Evolutionary conservation across 2,888 invertebrate species (phyloP).

Genomic region (Conchocele bisecta): DNA sequence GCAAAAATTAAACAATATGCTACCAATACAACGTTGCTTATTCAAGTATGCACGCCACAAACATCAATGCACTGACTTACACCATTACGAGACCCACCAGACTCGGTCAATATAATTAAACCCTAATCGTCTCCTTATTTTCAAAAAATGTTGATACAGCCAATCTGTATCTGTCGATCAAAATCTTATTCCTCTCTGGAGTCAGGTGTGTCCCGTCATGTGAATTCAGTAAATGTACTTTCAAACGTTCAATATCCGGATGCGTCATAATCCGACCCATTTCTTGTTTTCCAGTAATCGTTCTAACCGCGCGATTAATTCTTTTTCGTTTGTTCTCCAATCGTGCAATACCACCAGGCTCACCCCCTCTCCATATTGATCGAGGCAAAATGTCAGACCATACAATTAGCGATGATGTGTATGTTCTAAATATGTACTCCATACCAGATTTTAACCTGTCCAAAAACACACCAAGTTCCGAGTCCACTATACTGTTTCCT

Average conservation of each 20-base stretch:
- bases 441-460: not conserved
- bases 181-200: too few relatives aligned
- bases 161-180: too few relatives aligned
- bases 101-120: too few relatives aligned
- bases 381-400: not conserved
- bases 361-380: not conserved
- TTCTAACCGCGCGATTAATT: not conserved
- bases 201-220: too few relatives aligned
- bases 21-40: too few relatives aligned
- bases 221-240: too few relatives aligned
- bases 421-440: not conserved
- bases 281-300: not conserved
- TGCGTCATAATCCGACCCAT: not conserved
- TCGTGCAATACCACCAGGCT: not conserved
- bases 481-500: not conserved
- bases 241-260: not conserved
- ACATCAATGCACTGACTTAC: too few relatives aligned
- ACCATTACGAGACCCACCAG: too few relatives aligned
- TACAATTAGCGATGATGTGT: not conserved
- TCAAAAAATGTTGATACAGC: too few relatives aligned
- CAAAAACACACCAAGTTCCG: not conserved
- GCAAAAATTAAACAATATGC: too few relatives aligned
- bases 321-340: not conserved
- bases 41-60: too few relatives aligned
- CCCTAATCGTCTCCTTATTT: too few relatives aligned